Evolutionary conservation across 2,113 vertebrate genomes (phyloP), one percentile per base, ranked within the genome.

Genomic region (Nipponia nippon): DNA sequence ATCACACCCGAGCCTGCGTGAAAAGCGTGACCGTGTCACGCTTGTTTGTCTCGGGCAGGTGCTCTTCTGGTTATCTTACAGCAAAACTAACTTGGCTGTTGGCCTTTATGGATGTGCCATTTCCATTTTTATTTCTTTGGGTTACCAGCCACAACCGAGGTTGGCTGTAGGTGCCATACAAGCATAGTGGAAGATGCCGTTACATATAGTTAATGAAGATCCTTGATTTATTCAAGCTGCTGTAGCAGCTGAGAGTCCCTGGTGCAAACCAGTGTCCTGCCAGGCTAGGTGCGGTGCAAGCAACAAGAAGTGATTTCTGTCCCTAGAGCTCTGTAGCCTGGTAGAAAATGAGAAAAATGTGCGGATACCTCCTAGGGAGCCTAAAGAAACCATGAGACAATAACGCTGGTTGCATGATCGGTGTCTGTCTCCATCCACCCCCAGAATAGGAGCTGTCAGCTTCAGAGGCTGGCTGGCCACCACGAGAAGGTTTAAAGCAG

Each of bases 1-100:
- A 95, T 96, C 95, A 96, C 80, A 42, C 20, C 47, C 2, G 6
- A 70, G 79, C 83, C 86, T 56, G 95, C 76, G 66, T 96, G 90
- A 6, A 78, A 38, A 82, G 93, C 70, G 44, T 83, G 83, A 87
- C 89, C 59, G 19, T 25, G 83, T 7, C 93, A 26, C 38, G 1
- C 77, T 55, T 58, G 78, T 40, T 27, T 42, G 69, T 38, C 73
- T 53, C 71, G 1, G 25, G 12, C 4, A 2, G 69, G 27, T 3
- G 42, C 22, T 44, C 32, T 36, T 7, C 59, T 27, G 84, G 72
- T 19, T 86, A 81, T 71, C 32, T 27, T 7, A 3, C 38, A 2
- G 67, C 87, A 1, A 50, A 4, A 30, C 61, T 9, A 5, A 4
- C 3, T 30, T 1, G 63, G 59, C 5, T 44, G 7, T 2, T 14